phyloP scores from a whole-genome alignment of 2,888 invertebrate genomes.

The Petrolisthes manimaculis region DNA sequence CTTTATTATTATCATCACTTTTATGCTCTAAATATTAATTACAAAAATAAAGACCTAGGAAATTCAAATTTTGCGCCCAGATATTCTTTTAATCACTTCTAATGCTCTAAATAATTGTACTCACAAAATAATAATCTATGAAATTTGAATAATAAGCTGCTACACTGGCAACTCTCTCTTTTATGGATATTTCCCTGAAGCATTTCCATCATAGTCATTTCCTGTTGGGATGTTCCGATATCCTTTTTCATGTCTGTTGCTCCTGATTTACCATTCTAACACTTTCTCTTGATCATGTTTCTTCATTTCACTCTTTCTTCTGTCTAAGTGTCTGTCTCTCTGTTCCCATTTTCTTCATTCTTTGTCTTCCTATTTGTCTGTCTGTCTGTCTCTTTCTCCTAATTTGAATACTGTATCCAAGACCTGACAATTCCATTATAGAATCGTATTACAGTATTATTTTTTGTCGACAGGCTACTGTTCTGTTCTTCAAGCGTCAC shows the following conservation, averaged over 20 bases:
- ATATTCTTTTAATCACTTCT: not conserved
- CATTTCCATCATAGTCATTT: no score
- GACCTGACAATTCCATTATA: not conserved
- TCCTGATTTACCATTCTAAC: no score
- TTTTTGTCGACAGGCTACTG: slow-evolving; percentile 70
- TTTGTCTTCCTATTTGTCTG: not conserved
- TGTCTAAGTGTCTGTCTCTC: not conserved
- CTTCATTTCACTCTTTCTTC: no score
- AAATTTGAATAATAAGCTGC: no score
- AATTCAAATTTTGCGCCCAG: not conserved
- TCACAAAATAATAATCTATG: no score
- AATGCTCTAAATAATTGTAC: no score
- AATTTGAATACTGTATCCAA: no score
- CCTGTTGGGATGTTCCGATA: no score
- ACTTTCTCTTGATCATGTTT: no score
- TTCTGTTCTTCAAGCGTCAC: slow-evolving; percentile 74
- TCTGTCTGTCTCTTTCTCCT: not conserved
- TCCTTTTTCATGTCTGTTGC: no score
- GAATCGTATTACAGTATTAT: not conserved
- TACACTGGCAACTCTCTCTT: no score
- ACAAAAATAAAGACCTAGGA: not conserved
- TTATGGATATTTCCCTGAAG: no score
- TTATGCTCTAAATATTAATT: not conserved
- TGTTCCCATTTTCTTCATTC: not conserved
- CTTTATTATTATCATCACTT: not conserved